Evolutionary conservation across 1,140 invertebrate species (phyloP).

Genomic region (Caenorhabditis brenneri): DNA sequence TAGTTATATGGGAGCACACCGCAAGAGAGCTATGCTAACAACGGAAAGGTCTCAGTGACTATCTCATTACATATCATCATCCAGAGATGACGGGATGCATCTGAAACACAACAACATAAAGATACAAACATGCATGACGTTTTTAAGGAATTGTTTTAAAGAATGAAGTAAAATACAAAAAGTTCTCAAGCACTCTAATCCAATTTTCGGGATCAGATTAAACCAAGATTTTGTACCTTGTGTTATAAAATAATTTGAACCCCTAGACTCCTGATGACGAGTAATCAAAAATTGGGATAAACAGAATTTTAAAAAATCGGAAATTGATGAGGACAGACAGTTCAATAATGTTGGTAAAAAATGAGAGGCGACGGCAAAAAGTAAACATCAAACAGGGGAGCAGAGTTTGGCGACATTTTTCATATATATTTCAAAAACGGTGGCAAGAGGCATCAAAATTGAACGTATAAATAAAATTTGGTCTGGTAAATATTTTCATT

Average conservation of each 20-base stretch:
- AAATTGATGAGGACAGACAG: background rate
- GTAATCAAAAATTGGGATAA: background rate
- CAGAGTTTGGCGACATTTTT: background rate
- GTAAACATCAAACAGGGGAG: constrained; percentile 3
- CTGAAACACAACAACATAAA: no score
- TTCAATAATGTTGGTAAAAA: background rate
- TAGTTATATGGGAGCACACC: constrained; percentile 22
- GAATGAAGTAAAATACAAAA: no score
- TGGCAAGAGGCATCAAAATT: background rate
- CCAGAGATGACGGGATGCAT: no score
- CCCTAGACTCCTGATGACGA: no score
- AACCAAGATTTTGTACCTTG: no score
- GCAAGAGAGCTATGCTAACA: constrained; percentile 42
- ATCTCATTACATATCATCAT: constrained; percentile 37
- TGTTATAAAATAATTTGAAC: no score
- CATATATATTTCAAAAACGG: background rate
- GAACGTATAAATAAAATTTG: no score
- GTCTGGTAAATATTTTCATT: no score
- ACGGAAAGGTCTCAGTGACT: constrained; percentile 7
- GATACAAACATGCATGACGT: background rate
- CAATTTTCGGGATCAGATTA: no score
- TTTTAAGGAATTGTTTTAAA: no score
- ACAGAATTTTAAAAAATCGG: background rate
- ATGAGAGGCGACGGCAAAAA: background rate
- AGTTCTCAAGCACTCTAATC: no score